Evolutionary conservation across 2,113 vertebrate species (phyloP).

Genomic region (Cyphomyrus plagiostoma): DNA sequence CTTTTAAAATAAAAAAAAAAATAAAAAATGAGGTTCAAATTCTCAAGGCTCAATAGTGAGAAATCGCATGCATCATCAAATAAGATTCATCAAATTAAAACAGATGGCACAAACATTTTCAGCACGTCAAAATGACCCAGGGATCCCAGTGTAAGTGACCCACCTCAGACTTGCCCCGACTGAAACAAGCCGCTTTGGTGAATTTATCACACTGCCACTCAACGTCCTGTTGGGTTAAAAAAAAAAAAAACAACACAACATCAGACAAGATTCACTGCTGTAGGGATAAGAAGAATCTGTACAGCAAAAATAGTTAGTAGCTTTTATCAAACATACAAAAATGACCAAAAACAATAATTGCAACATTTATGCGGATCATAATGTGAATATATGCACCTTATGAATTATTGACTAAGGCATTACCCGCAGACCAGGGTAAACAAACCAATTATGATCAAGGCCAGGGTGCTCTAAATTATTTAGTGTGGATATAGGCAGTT

Average conservation of each 20-base stretch:
- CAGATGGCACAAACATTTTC: not conserved
- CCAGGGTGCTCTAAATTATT: not conserved
- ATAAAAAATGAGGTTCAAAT: not conserved
- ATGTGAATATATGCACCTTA: not conserved
- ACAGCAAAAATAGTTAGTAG: not conserved
- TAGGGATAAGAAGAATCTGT: not conserved
- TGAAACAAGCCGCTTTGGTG: conserved; percentile 89
- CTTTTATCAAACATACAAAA: not conserved
- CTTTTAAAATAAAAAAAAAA: not conserved
- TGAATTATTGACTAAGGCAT: not conserved
- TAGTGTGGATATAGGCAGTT: not conserved
- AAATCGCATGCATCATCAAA: not conserved
- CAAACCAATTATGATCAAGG: not conserved
- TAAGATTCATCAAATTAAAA: not conserved
- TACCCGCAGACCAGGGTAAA: not conserved
- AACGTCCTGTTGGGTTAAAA: conserved; percentile 64
- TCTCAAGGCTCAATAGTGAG: not conserved
- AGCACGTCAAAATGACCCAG: not conserved
- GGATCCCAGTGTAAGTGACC: conserved; percentile 33
- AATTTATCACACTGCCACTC: conserved; percentile 90
- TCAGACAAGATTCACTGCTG: not conserved
- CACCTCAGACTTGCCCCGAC: conserved; percentile 93
- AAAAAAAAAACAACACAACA: not conserved
- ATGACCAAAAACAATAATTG: not conserved
- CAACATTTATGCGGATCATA: not conserved